Base-by-base conservation (phyloP, 2,888 invertebrate species). In the Schizaphis graminum region DNA sequence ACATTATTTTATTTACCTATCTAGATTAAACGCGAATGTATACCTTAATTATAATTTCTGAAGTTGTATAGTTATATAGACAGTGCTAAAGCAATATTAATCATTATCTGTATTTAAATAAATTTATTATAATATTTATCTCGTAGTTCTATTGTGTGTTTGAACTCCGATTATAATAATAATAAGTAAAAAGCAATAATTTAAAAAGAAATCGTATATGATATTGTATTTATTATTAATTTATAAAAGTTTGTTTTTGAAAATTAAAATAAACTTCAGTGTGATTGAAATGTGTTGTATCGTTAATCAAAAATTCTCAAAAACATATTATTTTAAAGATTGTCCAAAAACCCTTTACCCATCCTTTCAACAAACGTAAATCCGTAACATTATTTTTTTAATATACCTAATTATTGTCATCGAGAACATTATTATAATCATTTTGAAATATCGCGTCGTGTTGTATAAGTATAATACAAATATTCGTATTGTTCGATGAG, bases 11-110 rank as follows among this genome's bases (percentile, higher is more conserved):
- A 77, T 77, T 77, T 77, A 47, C 44, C 44, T 47, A 77, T 77
- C 28, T 47, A 88, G 35, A 44, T 21, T 89, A 53, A 89, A 89
- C 44, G 35, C 61, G 41, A n/a, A 92, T 88, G 35, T 92, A 88
- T 92, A 87, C 41, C 35, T 16, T 93, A 67, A 87, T 35, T 92
- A 84, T 41, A 85, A 93, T 90, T 91, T 90, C 57, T 91, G 26
- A 53, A 53, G 16, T 53, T 91, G 84, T 93, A 85, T 94, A 94
- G 90, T 87, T 67, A 67, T 41, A 86, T 61, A 86, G 90, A 90
- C 91, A 85, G 94, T 44, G 94, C 94, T 93, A 91, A 94, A 94
- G 94, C 94, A 94, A 94, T 94, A 94, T 94, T 94, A 94, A 90
- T 86, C 90, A 91, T 93, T 91, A 89, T 49, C 57, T 53, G 44